Evolutionary conservation across 1,140 invertebrate genomes (phyloP), one percentile per base, ranked within the genome.

Genomic region (Acromyrmex charruanus): DNA sequence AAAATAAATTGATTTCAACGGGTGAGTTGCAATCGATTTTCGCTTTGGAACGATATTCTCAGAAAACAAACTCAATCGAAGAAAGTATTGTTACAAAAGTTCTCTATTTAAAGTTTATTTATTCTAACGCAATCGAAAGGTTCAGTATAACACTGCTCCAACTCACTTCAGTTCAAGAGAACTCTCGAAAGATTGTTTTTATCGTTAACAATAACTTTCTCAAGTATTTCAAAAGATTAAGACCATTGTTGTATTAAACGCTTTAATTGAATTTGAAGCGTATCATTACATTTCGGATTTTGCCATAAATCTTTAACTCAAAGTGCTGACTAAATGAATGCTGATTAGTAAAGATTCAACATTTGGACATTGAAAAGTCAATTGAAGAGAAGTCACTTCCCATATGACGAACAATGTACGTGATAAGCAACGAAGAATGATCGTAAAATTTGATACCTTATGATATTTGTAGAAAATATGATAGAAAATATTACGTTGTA

Each of bases 381-480:
- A 51, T 4, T 49, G 39, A 55, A n/a, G 53, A 31, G 5, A 3
- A 18, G 44, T 21, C 18, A 21, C 5, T 4, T 6, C 16, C 7
- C 6, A 51, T 39, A 31, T 49, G n/a, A 63, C 39, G 25, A 80
- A 68, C 39, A 49, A 80, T 53, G 3, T 53, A 68, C 1, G 12
- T 80, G 18, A 80, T 68, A 77, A 7, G 25, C 49, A 21, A 49
- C 59, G 44, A 53, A 31, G 31, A 65, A 65, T 25, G 21, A 80
- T 80, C n/a, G 31, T 53, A 69, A 80, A 80, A 44, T 61, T n/a
- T 59, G 21, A 35, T 61, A 59, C 14, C 7, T 28, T 44, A 16
- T 2, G 21, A 35, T 21, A 18, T 12, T 39, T 39, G 16, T n/a
- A n/a, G n/a, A n/a, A n/a, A n/a, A n/a, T n/a, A n/a, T 10, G 14